Base-by-base conservation (phyloP, 1,140 invertebrate genomes). In the Parasteatoda tepidariorum region DNA sequence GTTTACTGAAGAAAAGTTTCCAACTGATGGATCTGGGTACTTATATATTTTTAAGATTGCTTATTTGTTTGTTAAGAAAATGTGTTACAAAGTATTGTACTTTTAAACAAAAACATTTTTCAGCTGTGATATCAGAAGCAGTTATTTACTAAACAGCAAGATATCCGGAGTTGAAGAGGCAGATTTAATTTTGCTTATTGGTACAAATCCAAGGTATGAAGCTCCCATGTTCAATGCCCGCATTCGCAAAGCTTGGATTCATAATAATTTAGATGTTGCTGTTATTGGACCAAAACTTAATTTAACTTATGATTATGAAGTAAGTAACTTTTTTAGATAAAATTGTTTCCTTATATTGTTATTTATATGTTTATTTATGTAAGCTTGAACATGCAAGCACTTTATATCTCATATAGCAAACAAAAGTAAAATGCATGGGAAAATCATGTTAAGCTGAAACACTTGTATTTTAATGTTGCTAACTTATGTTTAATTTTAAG, bases 121-220 rank as follows among this genome's bases (percentile, higher is more conserved):
- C 54, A 85, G 84, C 4, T 67, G 13, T 48, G 97, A 99, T 89
- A 90, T 98, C 0, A 91, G 98, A 76, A 95, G 95, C 4, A 97
- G 93, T 85, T 99, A 99, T 88, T 88, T 99, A 38, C 89, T 98
- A 11, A 99, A 99, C 88, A 94, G 94, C 34, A 93, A 91, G 86
- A 98, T 99, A 85, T 92, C 92, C 41, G 94, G 93, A 90, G 86
- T 88, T 88, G 89, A 84, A 78, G 94, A 98, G 86, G 94, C 97
- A 15, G 98, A 99, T 91, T 92, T 96, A 30, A 91, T 99, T 31
- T 89, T 99, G 3, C 90, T 99, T 2, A 93, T 99, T 86, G 98
- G 98, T 84, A 98, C 97, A 4, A 99, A 99, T 92, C 96, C 97
- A 0, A 92, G 98, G 78, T 98, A 95, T 88, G 98, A 99, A 91